Evolutionary conservation across 1,140 invertebrate species (phyloP).

Genomic region (Heliconius hermathena): DNA sequence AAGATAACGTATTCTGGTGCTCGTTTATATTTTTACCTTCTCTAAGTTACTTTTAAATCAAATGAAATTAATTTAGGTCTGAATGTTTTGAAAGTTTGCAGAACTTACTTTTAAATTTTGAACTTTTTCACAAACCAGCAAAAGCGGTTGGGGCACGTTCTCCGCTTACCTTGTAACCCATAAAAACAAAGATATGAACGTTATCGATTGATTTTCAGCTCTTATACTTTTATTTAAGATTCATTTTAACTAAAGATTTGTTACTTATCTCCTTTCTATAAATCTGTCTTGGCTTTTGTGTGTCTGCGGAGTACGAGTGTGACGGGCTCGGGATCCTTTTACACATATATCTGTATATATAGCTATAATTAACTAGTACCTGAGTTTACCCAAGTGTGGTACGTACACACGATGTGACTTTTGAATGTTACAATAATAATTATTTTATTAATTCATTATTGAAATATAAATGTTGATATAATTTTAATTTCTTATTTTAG

Average conservation of each 20-base stretch:
- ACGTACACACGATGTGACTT: slow-evolving; percentile 48
- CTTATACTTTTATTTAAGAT: slow-evolving; percentile 55
- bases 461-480: not conserved
- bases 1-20: slow-evolving; percentile 43
- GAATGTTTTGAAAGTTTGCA: slow-evolving; percentile 20
- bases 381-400: slow-evolving; percentile 54
- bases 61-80: not conserved
- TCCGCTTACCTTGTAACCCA: slow-evolving; percentile 62
- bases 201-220: slow-evolving; percentile 52
- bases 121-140: slow-evolving; percentile 71
- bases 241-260: slow-evolving; percentile 40
- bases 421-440: not conserved
- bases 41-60: not conserved
- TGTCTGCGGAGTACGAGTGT: slow-evolving; percentile 74
- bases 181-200: slow-evolving; percentile 51
- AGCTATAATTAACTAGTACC: slow-evolving; percentile 77
- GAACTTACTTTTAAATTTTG: slow-evolving; percentile 44
- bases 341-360: slow-evolving; percentile 68
- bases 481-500: not conserved
- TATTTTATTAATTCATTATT: not conserved
- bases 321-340: slow-evolving; percentile 76
- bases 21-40: slow-evolving; percentile 8
- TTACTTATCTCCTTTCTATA: slow-evolving; percentile 40
- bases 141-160: slow-evolving; percentile 78
- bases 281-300: slow-evolving; percentile 68